Percentiles rank a stretch among this genome's conserved stretches.
These are phyloP conservation scores for Brachionus calyciflorus DNA, from an alignment of 1,140 invertebrate species.

Conservation along the genomic window DNA sequence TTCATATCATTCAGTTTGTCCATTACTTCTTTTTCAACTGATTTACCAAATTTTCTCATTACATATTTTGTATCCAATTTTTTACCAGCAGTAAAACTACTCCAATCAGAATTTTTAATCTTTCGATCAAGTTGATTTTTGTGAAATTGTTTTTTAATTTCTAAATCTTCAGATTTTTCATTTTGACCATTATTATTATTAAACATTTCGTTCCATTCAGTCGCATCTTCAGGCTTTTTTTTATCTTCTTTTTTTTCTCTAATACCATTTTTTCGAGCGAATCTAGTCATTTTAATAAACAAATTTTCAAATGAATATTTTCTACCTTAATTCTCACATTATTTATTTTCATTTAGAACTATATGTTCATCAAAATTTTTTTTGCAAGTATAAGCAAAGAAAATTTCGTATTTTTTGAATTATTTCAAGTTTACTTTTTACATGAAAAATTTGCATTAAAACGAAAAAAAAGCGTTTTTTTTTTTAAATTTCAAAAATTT, in stretches of 20 bases:
- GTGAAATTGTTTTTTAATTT: conserved; percentile 38
- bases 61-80: conserved; percentile 11
- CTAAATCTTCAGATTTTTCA: conserved; percentile 40
- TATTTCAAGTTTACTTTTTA: too few relatives aligned
- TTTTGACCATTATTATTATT: conserved; percentile 54
- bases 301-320: background rate
- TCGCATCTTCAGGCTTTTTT: conserved; percentile 67
- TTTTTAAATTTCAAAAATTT: background rate
- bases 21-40: conserved; percentile 17
- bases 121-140: conserved; percentile 2
- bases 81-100: background rate
- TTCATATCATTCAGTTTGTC: background rate
- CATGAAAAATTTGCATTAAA: background rate
- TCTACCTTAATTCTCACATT: too few relatives aligned
- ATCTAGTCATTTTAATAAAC: conserved; percentile 67
- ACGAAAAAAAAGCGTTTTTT: conserved; percentile 2
- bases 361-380: too few relatives aligned
- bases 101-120: background rate
- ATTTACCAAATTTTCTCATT: conserved; percentile 18
- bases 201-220: conserved; percentile 70
- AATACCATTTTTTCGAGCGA: conserved; percentile 70
- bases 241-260: conserved; percentile 68
- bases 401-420: conserved; percentile 25
- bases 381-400: background rate
- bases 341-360: too few relatives aligned